Base-by-base conservation (phyloP, 2,888 invertebrate genomes). In the Ariolimax columbianus region DNA sequence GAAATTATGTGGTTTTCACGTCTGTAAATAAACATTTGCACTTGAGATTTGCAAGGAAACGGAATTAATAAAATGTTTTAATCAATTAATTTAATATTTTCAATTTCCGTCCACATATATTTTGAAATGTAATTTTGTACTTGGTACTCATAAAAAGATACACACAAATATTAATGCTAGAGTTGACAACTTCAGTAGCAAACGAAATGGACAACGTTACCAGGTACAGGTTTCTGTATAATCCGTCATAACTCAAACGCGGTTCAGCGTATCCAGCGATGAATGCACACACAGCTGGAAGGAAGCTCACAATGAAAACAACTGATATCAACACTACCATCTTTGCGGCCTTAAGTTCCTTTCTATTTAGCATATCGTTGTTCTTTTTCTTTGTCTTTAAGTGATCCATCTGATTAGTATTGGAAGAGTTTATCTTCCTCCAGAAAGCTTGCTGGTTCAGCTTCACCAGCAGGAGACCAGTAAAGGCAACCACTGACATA, bases 291-390 rank as follows among this genome's bases (percentile, higher is more conserved):
- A 66, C 43, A 17, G 40, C 79, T 33, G 79, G 79, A 2, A 79
- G 33, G 19, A 66, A 79, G n/a, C 66, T 59, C 30, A 33, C 30
- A 30, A 79, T 66, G 59, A 79, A 79, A 36, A 79, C 19, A n/a
- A 30, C 66, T 0, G 79, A 79, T 63, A 79, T 79, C 11, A 79
- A 17, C 0, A 79, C 79, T 2, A 79, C 66, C 79, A 79, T 79
- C 40, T 43, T 66, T 3, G 66, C 43, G 1, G 33, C 59, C n/a
- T 38, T 79, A 9, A 26, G 23, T 19, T 79, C 79, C 19, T 43
- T 59, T 66, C n/a, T n/a, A n/a, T 26, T 59, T 23, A 55, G 19
- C 3, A 55, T 55, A 55, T n/a, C n/a, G n/a, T n/a, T n/a, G n/a
- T 33, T 33, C 14, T 36, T 40, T 1, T 19, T 17, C 7, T 0